Evolutionary conservation across 2,797 vertebrate genomes (phyloP).

Genomic region (Paedocypris micromegethes): DNA sequence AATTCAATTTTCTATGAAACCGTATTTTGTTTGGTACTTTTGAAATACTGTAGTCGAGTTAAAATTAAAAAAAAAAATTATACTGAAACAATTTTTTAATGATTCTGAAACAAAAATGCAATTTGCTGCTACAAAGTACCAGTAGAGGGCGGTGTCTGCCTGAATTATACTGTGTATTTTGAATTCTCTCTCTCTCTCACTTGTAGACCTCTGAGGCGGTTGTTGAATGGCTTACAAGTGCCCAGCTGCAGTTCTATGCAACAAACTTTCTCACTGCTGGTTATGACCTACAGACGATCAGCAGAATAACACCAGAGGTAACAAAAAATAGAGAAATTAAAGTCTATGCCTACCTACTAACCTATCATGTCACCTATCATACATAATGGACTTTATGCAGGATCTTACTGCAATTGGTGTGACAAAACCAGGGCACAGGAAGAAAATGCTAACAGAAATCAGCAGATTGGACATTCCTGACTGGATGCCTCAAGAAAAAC

Average conservation of each 20-base stretch:
- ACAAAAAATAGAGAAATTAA: slow-evolving; percentile 31
- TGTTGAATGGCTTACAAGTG: slow-evolving; percentile 91
- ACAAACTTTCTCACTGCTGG: slow-evolving; percentile 93
- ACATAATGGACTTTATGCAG: slow-evolving; percentile 58
- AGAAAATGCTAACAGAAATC: slow-evolving; percentile 94
- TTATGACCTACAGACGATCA: slow-evolving; percentile 95
- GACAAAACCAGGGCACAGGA: slow-evolving; percentile 95
- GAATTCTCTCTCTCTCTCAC: not conserved
- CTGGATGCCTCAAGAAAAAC: slow-evolving; percentile 90
- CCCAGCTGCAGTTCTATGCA: slow-evolving; percentile 96
- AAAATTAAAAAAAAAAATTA: too few species aligned
- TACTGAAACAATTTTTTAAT: too few species aligned
- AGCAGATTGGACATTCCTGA: slow-evolving; percentile 81
- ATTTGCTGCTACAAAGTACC: slow-evolving; percentile 30
- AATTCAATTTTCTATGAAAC: too few species aligned
- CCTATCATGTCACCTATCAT: not conserved
- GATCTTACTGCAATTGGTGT: slow-evolving; percentile 94
- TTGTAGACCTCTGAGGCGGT: slow-evolving; percentile 89
- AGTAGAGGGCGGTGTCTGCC: too few species aligned
- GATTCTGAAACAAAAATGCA: not conserved
- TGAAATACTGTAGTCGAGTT: too few species aligned
- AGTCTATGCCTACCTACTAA: not conserved
- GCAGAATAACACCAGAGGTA: slow-evolving; percentile 95
- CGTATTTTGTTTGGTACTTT: too few species aligned
- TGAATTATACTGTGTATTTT: not conserved